phyloP scores from a whole-genome alignment of 2,113 vertebrate genomes.

The Epinephelus moara region DNA sequence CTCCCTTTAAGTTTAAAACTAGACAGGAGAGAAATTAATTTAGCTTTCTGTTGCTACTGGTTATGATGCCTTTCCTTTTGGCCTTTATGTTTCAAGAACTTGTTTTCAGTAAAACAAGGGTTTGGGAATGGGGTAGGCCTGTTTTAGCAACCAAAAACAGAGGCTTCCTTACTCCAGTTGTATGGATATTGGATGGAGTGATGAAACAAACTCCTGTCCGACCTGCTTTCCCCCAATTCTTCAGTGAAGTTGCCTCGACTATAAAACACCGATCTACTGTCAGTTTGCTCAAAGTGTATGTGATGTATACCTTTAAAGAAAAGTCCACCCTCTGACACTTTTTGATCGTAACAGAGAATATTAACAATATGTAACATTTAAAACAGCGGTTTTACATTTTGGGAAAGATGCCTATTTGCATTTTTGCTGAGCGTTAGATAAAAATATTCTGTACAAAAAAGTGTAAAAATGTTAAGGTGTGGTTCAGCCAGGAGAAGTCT shows the following conservation, averaged over 20 bases:
- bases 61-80: slow-evolving; percentile 64
- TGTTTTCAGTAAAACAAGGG: slow-evolving; percentile 66
- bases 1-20: slow-evolving; percentile 38
- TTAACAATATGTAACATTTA: not conserved
- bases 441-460: not conserved
- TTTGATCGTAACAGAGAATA: not conserved
- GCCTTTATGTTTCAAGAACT: slow-evolving; percentile 60
- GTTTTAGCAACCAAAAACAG: slow-evolving; percentile 74
- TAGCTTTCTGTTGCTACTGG: slow-evolving; percentile 48
- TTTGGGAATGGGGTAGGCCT: slow-evolving; percentile 67
- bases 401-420: not conserved
- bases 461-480: not conserved
- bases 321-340: slow-evolving; percentile 19
- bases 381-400: not conserved
- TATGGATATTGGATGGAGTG: slow-evolving; percentile 79
- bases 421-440: not conserved
- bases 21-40: slow-evolving; percentile 26
- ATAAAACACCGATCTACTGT: slow-evolving; percentile 47
- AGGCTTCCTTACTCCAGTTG: slow-evolving; percentile 70
- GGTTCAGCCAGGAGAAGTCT: not conserved
- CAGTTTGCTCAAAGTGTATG: slow-evolving; percentile 65
- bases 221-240: slow-evolving; percentile 67
- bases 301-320: slow-evolving; percentile 44
- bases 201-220: slow-evolving; percentile 71
- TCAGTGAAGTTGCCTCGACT: slow-evolving; percentile 54